Conservation (phyloP, 1,140 invertebrate genomes). For the Drosophila chauvacae region DNA sequence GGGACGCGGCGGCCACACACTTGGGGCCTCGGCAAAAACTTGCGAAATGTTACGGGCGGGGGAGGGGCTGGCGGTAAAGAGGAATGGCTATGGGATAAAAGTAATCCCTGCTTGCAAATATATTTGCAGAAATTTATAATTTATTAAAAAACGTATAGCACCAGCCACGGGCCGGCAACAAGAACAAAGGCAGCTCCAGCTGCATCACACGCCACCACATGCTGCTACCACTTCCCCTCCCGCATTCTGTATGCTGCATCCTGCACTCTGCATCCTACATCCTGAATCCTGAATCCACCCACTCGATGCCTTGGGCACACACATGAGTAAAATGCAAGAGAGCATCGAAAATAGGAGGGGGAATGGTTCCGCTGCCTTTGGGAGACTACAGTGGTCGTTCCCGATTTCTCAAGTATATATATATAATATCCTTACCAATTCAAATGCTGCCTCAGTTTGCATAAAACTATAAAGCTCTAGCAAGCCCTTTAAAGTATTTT, state of each 20-base stretch:
- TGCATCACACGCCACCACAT: conserved; percentile 50
- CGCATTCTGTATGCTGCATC: neutral
- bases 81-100: conserved; percentile 56
- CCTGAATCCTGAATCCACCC: conserved; percentile 10
- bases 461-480: neutral
- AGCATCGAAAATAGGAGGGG: conserved; percentile 19
- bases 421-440: neutral
- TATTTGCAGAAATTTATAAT: conserved; percentile 82
- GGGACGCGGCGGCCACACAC: conserved; percentile 50
- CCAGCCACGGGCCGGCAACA: conserved; percentile 70
- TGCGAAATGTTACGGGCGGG: conserved; percentile 70
- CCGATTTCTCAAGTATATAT: neutral
- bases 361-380: neutral
- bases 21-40: conserved; percentile 66
- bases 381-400: conserved; percentile 16
- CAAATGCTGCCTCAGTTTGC: neutral
- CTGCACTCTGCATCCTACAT: neutral
- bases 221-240: conserved; percentile 17
- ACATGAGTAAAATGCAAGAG: conserved; percentile 57
- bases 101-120: conserved; percentile 80
- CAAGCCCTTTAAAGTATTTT: conserved; percentile 38
- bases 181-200: conserved; percentile 41
- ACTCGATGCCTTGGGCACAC: conserved; percentile 32
- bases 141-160: conserved; percentile 80
- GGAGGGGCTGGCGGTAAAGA: conserved; percentile 9